A percentile compares a stretch with the other conserved stretches of the same genome.
Evolutionary conservation across 2,113 vertebrate genomes (phyloP).

Genomic region (Daubentonia madagascariensis): DNA sequence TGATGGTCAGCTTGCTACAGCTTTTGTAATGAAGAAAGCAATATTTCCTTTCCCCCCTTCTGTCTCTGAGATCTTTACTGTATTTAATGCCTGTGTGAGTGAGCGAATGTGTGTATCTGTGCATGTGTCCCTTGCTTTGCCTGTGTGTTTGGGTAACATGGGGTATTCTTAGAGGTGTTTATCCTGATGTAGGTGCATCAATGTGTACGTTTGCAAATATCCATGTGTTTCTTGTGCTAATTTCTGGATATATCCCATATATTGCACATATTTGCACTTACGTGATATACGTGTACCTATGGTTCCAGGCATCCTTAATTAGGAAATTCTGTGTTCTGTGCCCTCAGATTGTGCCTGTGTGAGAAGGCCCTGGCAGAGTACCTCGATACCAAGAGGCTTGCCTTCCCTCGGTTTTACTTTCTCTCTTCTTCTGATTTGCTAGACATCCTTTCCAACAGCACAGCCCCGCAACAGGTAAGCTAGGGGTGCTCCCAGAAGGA

Average conservation of each 20-base stretch:
- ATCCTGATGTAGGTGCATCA: neutral
- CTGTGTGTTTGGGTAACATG: neutral
- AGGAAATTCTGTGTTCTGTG: conserved; percentile 45
- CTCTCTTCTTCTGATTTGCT: conserved; percentile 97
- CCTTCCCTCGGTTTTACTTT: conserved; percentile 98
- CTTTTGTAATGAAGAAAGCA: neutral
- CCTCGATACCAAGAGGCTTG: conserved; percentile 94
- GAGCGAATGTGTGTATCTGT: no score
- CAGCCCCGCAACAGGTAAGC: conserved; percentile 89
- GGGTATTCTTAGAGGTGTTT: neutral
- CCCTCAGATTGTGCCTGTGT: conserved; percentile 90
- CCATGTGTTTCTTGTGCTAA: neutral
- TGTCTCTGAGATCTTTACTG: neutral
- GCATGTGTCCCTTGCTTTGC: neutral
- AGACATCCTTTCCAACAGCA: conserved; percentile 96
- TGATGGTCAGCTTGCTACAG: conserved; percentile 41
- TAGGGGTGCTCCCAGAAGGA: neutral
- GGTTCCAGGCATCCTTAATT: neutral
- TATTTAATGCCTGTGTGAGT: neutral
- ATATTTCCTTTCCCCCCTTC: neutral
- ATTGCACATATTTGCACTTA: neutral
- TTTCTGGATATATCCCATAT: neutral
- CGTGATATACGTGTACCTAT: neutral
- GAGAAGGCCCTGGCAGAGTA: conserved; percentile 97
- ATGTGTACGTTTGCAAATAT: neutral